Base-by-base conservation (phyloP, 2,113 vertebrate species). In the Cynopterus brachyotis region DNA sequence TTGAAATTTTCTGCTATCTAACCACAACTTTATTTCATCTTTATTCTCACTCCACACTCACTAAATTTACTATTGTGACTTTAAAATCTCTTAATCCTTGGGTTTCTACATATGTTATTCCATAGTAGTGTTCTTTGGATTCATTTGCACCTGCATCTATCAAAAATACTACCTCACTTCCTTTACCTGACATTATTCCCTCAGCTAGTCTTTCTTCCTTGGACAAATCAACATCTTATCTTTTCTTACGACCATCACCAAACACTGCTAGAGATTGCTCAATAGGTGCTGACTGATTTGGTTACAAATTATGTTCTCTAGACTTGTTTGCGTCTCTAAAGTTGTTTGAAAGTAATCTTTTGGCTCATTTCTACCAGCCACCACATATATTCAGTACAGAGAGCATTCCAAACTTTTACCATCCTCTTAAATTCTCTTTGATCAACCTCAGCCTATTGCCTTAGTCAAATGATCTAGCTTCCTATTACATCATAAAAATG, bases 81-180 rank as follows among this genome's bases (percentile, higher is more conserved):
- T 28, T 40, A 75, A 93, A 89, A 37, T 28, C 1, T 84, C 16
- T 13, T 4, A 24, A 5, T 30, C 5, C 22, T 42, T 81, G 9
- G 13, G 28, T 85, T 89, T 76, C 59, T 40, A 57, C 75, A 30
- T 37, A 53, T 6, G 2, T 12, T 45, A 12, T 26, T 30, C 26
- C 9, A 16, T 20, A 42, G 37, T 5, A 5, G 1, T 5, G 5
- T n/a, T 57, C 26, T 62, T 20, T 0, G 1, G 8, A 45, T n/a
- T 79, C 32, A 30, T 3, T 8, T 60, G 55, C 8, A 5, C 5
- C 9, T 32, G 9, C 9, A 24, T 30, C 28, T n/a, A 0, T n/a
- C 26, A 16, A 45, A 57, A 59, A 55, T 9, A 42, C 26, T 12
- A 0, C 28, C 26, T 57, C 22, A 72, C 22, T 64, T 32, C 7